Base-by-base conservation (phyloP, 2,797 vertebrate species). In the Eulemur rubriventer region DNA sequence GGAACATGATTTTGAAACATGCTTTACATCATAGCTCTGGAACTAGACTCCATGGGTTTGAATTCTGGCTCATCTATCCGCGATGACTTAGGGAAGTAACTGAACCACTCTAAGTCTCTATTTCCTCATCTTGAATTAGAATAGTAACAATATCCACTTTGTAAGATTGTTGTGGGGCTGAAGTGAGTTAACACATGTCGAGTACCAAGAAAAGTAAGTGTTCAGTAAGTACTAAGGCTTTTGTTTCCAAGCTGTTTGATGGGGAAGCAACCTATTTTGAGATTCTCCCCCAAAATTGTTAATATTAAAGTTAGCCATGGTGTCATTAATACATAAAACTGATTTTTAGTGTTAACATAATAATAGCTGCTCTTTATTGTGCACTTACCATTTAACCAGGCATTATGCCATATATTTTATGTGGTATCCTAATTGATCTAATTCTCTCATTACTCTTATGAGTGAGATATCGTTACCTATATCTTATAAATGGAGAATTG, bases 401-500 rank as follows among this genome's bases (percentile, higher is more conserved):
- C n/a, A 67, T 69, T 50, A 48, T 72, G 55, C 73, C 81, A 78
- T 41, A 2, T 52, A 35, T 78, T 70, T 73, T 89, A 67, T 26
- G 55, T 6, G 20, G 73, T 75, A 72, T 93, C 63, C 48, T 93
- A 88, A 95, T 69, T 80, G 75, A 93, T 73, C 48, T 83, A 88
- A 75, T 93, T 87, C 33, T 91, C 38, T 38, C 67, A 48, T 83
- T 91, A 82, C 41, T 88, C 78, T 91, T 93, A 63, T 7, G 30
- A 38, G 63, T 57, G 94, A 75, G 80, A 48, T 43, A 85, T 80
- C 79, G 6, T 92, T 48, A 61, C 33, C 28, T 3, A 28, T 20
- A 67, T 89, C 63, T 83, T 91, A 83, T 30, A 85, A 75, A 88
- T 79, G 80, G 89, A 90, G 84, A 63, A 83, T 70, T 41, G 80